Evolutionary conservation across 2,113 vertebrate genomes (phyloP).

Genomic region (Furnarius figulus): DNA sequence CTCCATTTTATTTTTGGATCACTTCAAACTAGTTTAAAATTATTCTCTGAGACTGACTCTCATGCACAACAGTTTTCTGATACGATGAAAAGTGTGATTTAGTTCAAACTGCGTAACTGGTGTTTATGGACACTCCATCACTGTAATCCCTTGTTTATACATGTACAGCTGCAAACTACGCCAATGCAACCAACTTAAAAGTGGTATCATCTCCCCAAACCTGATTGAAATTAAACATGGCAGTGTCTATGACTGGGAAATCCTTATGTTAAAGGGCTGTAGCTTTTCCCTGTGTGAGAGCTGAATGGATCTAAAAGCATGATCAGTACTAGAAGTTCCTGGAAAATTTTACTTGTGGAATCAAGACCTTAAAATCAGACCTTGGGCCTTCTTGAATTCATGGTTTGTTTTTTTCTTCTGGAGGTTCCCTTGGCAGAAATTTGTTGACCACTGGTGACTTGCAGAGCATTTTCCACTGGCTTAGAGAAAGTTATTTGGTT

Average conservation of each 20-base stretch:
- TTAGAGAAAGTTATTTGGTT: neutral
- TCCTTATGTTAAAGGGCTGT: neutral
- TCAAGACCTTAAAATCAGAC: neutral
- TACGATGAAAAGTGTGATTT: constrained; percentile 22
- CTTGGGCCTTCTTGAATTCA: neutral
- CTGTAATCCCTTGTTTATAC: neutral
- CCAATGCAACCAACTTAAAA: neutral
- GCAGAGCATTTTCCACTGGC: neutral
- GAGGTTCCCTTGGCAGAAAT: neutral
- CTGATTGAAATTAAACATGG: neutral
- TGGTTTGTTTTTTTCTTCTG: neutral
- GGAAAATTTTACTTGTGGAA: neutral
- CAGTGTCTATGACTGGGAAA: neutral
- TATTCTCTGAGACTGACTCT: neutral
- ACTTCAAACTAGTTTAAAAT: neutral
- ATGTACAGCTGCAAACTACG: neutral
- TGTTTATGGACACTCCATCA: constrained; percentile 26
- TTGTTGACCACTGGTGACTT: neutral
- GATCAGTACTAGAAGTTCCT: neutral
- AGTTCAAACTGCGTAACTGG: neutral
- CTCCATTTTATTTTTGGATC: neutral
- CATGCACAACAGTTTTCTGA: neutral
- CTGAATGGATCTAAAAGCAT: neutral
- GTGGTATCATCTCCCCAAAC: neutral
- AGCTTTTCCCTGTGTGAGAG: neutral